Base-by-base conservation (phyloP, 1,140 invertebrate species). In the Drosophila obscura region DNA sequence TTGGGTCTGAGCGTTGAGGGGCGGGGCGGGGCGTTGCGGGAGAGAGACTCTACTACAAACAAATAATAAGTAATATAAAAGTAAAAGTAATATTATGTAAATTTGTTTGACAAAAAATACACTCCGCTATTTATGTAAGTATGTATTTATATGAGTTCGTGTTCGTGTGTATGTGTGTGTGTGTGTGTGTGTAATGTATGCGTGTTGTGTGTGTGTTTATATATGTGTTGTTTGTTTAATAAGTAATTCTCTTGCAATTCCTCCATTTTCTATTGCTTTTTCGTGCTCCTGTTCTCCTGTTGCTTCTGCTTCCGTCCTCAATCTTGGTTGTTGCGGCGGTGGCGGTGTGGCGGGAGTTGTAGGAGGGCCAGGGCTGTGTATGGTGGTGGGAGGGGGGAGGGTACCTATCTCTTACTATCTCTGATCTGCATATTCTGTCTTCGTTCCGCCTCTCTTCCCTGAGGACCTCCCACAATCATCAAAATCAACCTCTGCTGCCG, bases 61-160 rank as follows among this genome's bases (percentile, higher is more conserved):
- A 72, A 76, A 76, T 68, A 50, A 75, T 73, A 73, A 65, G 31
- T 67, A 62, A 62, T 79, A 64, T 79, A 48, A 66, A 61, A 62
- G 64, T 79, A 60, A 73, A 53, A 73, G 31, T 73, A 73, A 64
- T 68, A 55, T 52, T 83, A 80, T 87, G 77, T 85, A 85, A 78
- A 78, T 85, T 85, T 87, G 82, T 87, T 87, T 88, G 82, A 87
- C 82, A 87, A 87, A 87, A 87, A 88, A 87, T 88, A 87, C 82
- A 88, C 71, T 81, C 78, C 67, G 78, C 77, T 77, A 85, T 84
- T 60, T 66, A 75, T 63, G 71, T 77, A 69, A 57, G 73, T 77
- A 71, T 77, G 74, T 77, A 71, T 71, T 56, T 77, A 72, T 83
- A 69, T 80, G 50, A 77, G 63, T 55, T 45, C 56, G 15, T 73